These are phyloP conservation scores for Rotaria magnacalcarata DNA, from an alignment of 2,888 invertebrate species.

Conservation along the genomic window DNA sequence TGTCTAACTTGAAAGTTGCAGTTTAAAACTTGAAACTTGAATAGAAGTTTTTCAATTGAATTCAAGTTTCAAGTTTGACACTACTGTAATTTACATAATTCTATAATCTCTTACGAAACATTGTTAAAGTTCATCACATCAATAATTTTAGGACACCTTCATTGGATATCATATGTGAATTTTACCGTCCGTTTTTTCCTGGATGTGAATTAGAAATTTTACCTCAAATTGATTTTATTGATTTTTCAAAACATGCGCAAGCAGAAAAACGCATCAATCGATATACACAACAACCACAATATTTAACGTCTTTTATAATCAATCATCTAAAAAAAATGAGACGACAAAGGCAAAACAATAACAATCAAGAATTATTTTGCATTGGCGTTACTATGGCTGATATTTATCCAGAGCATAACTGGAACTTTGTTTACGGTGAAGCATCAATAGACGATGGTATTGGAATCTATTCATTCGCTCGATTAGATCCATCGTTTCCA, in stretches of 20 bases:
- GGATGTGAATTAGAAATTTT: background rate
- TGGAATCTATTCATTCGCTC: background rate
- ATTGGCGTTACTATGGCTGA: background rate
- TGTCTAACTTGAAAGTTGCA: too few species aligned
- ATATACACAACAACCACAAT: background rate
- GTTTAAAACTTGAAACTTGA: too few species aligned
- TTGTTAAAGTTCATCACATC: too few species aligned
- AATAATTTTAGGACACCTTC: background rate
- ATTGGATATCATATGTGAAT: background rate
- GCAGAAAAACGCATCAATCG: background rate
- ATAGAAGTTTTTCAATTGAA: too few species aligned
- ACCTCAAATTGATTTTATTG: background rate
- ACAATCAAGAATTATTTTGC: background rate
- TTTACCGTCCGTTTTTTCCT: background rate
- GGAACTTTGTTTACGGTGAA: constrained; percentile 16
- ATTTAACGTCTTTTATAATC: background rate
- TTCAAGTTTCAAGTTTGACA: too few species aligned
- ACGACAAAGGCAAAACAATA: background rate
- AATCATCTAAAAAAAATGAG: background rate
- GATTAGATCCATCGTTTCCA: background rate
- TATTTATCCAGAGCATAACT: background rate
- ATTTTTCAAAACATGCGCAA: background rate
- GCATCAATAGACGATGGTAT: background rate
- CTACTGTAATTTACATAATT: too few species aligned
- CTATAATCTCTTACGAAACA: background rate